phyloP scores from a whole-genome alignment of 2,888 invertebrate genomes.

The Meghimatium bilineatum region DNA sequence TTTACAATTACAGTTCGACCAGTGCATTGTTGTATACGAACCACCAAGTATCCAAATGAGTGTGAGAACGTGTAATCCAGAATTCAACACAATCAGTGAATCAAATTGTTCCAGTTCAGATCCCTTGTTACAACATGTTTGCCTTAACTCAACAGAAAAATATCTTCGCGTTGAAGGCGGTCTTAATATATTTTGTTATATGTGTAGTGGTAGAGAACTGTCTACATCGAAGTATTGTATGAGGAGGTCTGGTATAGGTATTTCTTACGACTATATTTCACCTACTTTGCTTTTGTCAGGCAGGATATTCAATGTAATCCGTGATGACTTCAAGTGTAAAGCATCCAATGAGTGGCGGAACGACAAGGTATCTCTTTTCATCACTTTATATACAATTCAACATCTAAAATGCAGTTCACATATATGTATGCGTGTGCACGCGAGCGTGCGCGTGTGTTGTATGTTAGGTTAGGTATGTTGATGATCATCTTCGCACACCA shows the following conservation, averaged over 20 bases:
- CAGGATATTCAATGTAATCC: neutral
- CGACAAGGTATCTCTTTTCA: neutral
- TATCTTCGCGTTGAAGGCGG: slow-evolving; percentile 6
- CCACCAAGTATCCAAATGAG: neutral
- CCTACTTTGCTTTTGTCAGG: neutral
- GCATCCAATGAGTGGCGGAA: neutral
- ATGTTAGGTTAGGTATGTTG: too few species aligned
- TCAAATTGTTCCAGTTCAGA: neutral
- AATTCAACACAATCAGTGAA: neutral
- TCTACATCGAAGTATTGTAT: neutral
- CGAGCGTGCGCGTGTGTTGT: too few species aligned
- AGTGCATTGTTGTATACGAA: neutral
- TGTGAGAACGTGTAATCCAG: neutral
- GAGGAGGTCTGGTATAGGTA: too few species aligned
- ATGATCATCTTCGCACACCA: too few species aligned
- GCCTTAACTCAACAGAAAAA: neutral
- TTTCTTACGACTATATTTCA: neutral
- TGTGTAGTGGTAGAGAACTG: slow-evolving; percentile 5
- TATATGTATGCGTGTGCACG: too few species aligned
- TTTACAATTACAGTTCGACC: neutral
- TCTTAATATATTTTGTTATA: slow-evolving; percentile 20
- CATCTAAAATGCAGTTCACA: too few species aligned
- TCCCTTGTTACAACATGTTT: neutral
- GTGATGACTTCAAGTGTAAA: neutral
- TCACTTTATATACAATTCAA: too few species aligned